These are phyloP conservation scores for Noctua janthe DNA, from an alignment of 2,888 invertebrate genomes.

Conservation along the genomic window DNA sequence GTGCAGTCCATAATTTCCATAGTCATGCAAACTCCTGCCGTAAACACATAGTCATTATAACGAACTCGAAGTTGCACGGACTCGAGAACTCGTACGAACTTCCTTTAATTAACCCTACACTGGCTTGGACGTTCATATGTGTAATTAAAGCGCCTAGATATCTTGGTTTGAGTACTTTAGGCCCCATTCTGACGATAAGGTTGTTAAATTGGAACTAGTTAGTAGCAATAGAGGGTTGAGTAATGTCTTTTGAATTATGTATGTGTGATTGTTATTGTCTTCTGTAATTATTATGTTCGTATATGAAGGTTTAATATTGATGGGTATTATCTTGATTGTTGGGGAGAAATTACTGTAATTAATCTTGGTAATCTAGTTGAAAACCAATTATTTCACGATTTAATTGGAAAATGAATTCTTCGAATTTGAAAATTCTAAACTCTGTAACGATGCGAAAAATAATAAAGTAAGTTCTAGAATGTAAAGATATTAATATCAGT, in stretches of 20 bases:
- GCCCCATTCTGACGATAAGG: slow-evolving; percentile 39
- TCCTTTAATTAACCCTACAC: slow-evolving; percentile 71
- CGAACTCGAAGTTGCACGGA: slow-evolving; percentile 59
- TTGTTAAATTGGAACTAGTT: slow-evolving; percentile 58
- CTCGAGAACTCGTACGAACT: slow-evolving; percentile 64
- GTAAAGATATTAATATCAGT: neutral
- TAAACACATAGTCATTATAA: slow-evolving; percentile 66
- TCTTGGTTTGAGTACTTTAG: slow-evolving; percentile 51
- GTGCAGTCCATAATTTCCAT: slow-evolving; percentile 72
- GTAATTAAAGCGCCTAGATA: slow-evolving; percentile 63
- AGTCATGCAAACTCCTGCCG: slow-evolving; percentile 68
- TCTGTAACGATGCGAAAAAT: neutral
- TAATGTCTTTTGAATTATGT: slow-evolving; percentile 45
- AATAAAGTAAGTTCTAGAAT: neutral
- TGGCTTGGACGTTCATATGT: slow-evolving; percentile 62
- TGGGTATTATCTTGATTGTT: slow-evolving; percentile 6
- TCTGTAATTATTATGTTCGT: slow-evolving; percentile 30
- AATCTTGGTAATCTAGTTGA: slow-evolving; percentile 5
- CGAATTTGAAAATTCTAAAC: neutral
- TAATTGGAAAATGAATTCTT: neutral
- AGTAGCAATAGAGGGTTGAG: slow-evolving; percentile 35
- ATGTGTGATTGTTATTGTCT: slow-evolving; percentile 42
- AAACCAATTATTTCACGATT: neutral
- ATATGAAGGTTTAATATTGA: slow-evolving; percentile 44
- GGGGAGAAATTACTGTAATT: neutral